Evolutionary conservation across 2,888 invertebrate species (phyloP), one percentile per base, ranked within the genome.

Genomic region (Drosophila putrida): DNA sequence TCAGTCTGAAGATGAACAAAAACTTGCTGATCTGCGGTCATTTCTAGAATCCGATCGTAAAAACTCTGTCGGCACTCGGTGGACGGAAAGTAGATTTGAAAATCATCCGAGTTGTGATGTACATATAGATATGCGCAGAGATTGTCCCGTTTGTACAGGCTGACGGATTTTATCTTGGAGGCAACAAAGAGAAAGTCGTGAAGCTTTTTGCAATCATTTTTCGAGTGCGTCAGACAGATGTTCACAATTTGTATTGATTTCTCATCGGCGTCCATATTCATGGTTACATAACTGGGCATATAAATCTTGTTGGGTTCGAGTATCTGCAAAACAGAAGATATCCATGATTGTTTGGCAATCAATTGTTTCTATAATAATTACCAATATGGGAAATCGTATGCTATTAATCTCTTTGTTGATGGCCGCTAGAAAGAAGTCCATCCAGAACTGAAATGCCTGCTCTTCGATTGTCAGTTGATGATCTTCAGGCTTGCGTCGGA

Each of bases 61-160:
- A 98, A 96, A 68, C 96, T 94, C 90, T 97, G 95, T 67, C 97
- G 94, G 91, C 97, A 97, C 46, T 95, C 94, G 74, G 96, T 95
- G 1, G 99, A 98, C 1, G 99, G 98, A 85, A 99, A 96, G 93
- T 96, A 98, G 93, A 99, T 98, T 95, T 99, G 99, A 93, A 99
- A 99, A 93, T 99, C 99, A 90, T 99, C 98, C 0, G 98, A 98
- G 92, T 99, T 99, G 92, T 98, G 97, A 92, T 98, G 97, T 36
- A 99, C 99, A 92, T 99, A 99, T 0, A 99, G 94, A 92, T 99
- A 99, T 10, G 99, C 94, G 77, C 98, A 98, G 15, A 99, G 94
- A 90, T 98, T 97, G 92, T 99, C 99, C 43, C 98, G 95, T 93
- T 98, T 99, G 93, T 98, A 99, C 70, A 98, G 94, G 93, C 98